Base-by-base conservation (phyloP, 2,113 vertebrate species). In the Eupsittula cactorum region DNA sequence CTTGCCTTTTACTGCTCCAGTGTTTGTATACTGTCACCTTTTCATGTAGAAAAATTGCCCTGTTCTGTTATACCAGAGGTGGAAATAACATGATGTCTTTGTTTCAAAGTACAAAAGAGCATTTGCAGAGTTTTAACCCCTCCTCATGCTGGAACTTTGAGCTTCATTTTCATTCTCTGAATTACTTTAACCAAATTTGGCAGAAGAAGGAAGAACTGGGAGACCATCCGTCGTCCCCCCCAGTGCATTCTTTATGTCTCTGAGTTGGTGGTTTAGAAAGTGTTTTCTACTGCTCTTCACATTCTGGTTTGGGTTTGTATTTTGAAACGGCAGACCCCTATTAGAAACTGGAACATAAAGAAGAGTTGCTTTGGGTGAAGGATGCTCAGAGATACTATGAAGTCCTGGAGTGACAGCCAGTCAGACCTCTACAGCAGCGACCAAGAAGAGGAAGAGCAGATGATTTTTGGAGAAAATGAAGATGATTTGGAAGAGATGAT, bases 391-490 rank as follows among this genome's bases (percentile, higher is more conserved):
- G 98, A 99, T 64, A 98, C 93, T 65, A 97, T 98, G 95, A 99
- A 98, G 91, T 97, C 98, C 10, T 99, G 99, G 99, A 99, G 98
- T 27, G 98, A 99, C 8, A 98, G 98, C 97, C 98, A 98, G 92
- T 98, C 98, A 1, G 99, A 98, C 84, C 98, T 98, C 96, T 99
- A 99, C 96, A 99, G 98, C 97, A 99, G 98, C n/a, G 99, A 99
- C 90, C 99, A 99, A 11, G 98, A 98, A 67, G 98, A 99, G 71
- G 99, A 99, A 86, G 98, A 98, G 60, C 98, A 98, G 95, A 99
- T 99, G 99, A 97, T 99, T 91, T 99, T 99, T 95, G 99, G 98
- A 29, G 99, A 99, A 96, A 98, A 98, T 68, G 98, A 99, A 84
- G 98, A 98, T 7, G 98, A 99, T 23, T 97, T 97, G 67, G 98